phyloP scores from a whole-genome alignment of 35 echinoderm and acorn worm species.

The Heliocidaris tuberculata region DNA sequence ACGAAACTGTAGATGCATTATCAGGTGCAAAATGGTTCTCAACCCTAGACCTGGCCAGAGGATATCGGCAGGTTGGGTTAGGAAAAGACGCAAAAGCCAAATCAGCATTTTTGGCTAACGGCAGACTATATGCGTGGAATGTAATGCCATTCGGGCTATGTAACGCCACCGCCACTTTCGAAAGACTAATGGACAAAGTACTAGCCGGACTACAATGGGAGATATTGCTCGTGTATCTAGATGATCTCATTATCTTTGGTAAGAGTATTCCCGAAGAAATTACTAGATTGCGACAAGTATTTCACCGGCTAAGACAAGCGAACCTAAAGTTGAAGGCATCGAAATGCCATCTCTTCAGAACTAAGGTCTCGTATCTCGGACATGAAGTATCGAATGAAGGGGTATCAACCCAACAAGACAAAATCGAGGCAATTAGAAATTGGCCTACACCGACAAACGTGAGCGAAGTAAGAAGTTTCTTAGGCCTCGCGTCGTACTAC shows the following conservation, averaged over 20 bases:
- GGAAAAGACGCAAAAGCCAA: conserved; percentile 40
- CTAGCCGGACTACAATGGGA: conserved; percentile 59
- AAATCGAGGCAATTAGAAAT: conserved; percentile 13
- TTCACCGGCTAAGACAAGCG: conserved; percentile 43
- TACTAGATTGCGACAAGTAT: conserved; percentile 18
- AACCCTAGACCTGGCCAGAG: conserved; percentile 58
- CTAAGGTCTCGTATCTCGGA: conserved; percentile 51
- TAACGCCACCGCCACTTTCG: conserved; percentile 66
- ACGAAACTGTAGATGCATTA: conserved; percentile 61
- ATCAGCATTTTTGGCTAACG: conserved; percentile 47
- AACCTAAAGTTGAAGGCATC: conserved; percentile 53
- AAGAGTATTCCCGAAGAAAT: conserved; percentile 21
- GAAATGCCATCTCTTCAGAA: conserved; percentile 61
- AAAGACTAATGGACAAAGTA: conserved; percentile 66
- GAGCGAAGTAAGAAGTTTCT: conserved; percentile 52
- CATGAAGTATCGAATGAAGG: conserved; percentile 51
- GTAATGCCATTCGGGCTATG: conserved; percentile 72
- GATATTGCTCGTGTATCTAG: conserved; percentile 59
- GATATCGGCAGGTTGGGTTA: conserved; percentile 76
- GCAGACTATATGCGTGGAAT: conserved; percentile 52
- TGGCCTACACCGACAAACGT: conserved; percentile 55
- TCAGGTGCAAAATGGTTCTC: conserved; percentile 59
- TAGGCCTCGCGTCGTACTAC: conserved; percentile 60
- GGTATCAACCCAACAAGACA: conserved; percentile 47
- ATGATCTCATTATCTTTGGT: conserved; percentile 60